Evolutionary conservation across 2,113 vertebrate genomes (phyloP).

Genomic region (Baryphthengus martii): DNA sequence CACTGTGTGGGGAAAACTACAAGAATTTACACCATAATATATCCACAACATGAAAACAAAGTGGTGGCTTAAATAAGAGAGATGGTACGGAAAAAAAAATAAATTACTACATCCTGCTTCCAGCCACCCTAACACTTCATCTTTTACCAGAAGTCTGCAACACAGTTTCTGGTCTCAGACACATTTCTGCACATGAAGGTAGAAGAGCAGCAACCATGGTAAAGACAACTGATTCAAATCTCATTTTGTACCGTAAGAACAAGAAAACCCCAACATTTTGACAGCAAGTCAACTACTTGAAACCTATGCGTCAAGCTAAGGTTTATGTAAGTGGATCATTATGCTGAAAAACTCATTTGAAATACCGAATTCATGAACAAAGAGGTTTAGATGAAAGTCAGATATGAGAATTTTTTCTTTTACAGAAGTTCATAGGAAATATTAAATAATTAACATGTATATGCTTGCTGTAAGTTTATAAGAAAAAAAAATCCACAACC

Average conservation of each 20-base stretch:
- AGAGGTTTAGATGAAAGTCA: not conserved
- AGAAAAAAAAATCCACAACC: not conserved
- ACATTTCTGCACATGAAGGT: not conserved
- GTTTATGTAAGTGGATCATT: not conserved
- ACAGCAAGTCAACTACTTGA: not conserved
- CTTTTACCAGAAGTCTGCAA: not conserved
- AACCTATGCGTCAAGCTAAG: not conserved
- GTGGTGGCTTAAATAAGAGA: constrained; percentile 7
- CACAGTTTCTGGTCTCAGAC: not conserved
- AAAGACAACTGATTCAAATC: not conserved
- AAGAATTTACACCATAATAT: not conserved
- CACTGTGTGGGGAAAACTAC: not conserved
- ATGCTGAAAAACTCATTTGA: not conserved
- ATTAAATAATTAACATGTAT: not conserved
- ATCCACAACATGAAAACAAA: constrained; percentile 51
- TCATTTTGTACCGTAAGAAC: not conserved
- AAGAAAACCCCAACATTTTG: not conserved
- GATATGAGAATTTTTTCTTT: not conserved
- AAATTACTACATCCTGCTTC: not conserved
- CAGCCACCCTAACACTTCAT: not conserved
- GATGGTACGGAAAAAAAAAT: not conserved
- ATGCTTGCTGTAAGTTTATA: not conserved
- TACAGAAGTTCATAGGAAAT: not conserved
- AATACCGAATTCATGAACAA: not conserved
- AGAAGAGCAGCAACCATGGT: not conserved